Evolutionary conservation across 2,888 invertebrate genomes (phyloP), one percentile per base, ranked within the genome.

Genomic region (Macaria liturata): DNA sequence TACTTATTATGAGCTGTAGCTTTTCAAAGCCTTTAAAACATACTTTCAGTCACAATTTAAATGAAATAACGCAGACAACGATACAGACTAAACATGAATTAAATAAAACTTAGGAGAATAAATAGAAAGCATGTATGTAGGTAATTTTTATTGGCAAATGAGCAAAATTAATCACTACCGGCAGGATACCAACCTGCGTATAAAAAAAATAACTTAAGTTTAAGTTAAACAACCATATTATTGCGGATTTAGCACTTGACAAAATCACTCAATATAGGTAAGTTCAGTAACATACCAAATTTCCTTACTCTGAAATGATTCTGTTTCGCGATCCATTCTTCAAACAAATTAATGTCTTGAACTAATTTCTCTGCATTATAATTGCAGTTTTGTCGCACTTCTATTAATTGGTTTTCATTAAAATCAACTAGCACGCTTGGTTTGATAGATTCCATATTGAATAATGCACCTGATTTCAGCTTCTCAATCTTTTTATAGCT

Each of bases 281-380:
- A 20, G 20, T 20, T 20, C 20, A n/a, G 42, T n/a, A 9, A 46
- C 55, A 44, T 31, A 61, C 61, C 61, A 47, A 59, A 75, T 46
- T 75, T 63, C 37, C 57, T 68, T 7, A 67, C 66, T 0, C 65
- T 52, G 44, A 75, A 66, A 49, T 72, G 73, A 31, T 65, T 69
- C 47, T 72, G 72, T 2, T 65, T 56, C 9, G 62, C 49, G n/a
- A 75, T 51, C 76, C 76, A 76, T 46, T 64, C 47, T 3, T 65
- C 65, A 31, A 76, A 58, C 0, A 68, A 45, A 44, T 68, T 63
- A 0, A 76, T 58, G 4, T 75, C 71, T 42, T 75, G 73, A 4
- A 61, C 56, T 4, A 77, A 57, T 39, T 65, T 68, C 46, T 64
- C 61, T 3, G 59, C 68, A 0, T 68, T 67, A 20, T 74, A 71